phyloP scores from a whole-genome alignment of 1,140 invertebrate species.

The Drosophila bocqueti region DNA sequence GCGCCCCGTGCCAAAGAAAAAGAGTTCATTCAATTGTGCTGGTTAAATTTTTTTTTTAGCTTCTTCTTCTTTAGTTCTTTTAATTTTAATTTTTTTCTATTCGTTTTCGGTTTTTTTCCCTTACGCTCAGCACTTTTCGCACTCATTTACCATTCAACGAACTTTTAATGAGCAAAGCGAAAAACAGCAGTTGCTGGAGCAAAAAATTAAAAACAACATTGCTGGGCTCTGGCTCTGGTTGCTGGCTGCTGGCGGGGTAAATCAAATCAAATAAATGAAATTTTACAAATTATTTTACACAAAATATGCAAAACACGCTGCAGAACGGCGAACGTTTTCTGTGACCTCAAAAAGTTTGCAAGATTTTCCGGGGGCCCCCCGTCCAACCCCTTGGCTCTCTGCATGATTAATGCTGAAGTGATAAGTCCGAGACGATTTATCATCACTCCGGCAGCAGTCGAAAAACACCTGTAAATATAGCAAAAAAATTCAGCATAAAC shows the following conservation, averaged over 20 bases:
- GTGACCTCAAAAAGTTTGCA: constrained; percentile 23
- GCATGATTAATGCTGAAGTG: constrained; percentile 8
- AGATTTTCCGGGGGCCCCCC: neutral
- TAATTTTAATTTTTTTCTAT: constrained; percentile 12
- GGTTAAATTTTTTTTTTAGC: neutral
- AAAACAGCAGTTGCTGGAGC: constrained; percentile 10
- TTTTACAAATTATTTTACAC: constrained; percentile 58
- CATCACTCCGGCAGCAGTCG: neutral
- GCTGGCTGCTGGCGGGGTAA: constrained; percentile 8
- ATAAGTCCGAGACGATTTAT: constrained; percentile 13
- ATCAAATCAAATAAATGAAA: constrained; percentile 62
- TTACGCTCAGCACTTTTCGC: constrained; percentile 10
- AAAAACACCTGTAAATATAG: constrained; percentile 15
- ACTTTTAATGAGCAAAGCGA: constrained; percentile 65
- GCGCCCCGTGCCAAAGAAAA: constrained; percentile 20
- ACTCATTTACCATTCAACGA: constrained; percentile 26
- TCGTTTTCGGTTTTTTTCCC: neutral
- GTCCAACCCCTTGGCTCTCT: neutral
- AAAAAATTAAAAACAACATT: constrained; percentile 6
- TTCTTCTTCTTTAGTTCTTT: neutral
- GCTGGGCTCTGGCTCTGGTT: neutral
- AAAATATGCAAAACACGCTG: constrained; percentile 25
- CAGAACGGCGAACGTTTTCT: neutral
- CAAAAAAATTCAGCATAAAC: neutral
- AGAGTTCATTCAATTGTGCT: constrained; percentile 46